Conservation (phyloP, 37 sponge, comb jelly and placozoan genomes). For the Halisarca cf. caerulea region DNA sequence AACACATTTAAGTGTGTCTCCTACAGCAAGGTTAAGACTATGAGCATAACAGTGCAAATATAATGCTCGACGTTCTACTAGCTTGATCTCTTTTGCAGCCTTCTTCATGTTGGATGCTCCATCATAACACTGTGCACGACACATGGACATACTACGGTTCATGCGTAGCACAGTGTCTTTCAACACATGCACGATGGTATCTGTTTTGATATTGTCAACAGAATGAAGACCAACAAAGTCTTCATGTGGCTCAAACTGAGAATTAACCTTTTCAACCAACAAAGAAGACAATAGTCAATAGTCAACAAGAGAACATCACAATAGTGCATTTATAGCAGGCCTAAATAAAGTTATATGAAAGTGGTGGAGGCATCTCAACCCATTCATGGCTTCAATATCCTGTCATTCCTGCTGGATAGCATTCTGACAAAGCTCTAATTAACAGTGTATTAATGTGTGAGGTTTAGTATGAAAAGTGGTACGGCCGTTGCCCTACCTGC, state of each 20-base stretch:
- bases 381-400: too few relatives aligned
- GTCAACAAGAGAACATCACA: too few relatives aligned
- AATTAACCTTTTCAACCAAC: not conserved
- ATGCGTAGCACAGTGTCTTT: constrained; percentile 34
- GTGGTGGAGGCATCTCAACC: too few relatives aligned
- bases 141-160: constrained; percentile 25
- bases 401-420: too few relatives aligned
- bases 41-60: constrained; percentile 48
- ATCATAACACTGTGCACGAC: constrained; percentile 56
- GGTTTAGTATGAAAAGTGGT: too few relatives aligned
- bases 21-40: constrained; percentile 42
- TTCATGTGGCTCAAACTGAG: constrained; percentile 42
- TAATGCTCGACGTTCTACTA: constrained; percentile 37
- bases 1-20: constrained; percentile 33
- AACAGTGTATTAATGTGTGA: too few relatives aligned
- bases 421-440: too few relatives aligned
- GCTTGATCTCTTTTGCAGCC: constrained; percentile 34
- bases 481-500: too few relatives aligned
- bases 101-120: constrained; percentile 39
- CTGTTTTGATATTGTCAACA: not conserved
- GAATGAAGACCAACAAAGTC: constrained; percentile 36
- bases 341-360: too few relatives aligned
- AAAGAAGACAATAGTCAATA: not conserved
- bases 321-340: too few relatives aligned
- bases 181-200: not conserved